phyloP scores from a whole-genome alignment of 1,140 invertebrate species.

The Zophobas atratus region DNA sequence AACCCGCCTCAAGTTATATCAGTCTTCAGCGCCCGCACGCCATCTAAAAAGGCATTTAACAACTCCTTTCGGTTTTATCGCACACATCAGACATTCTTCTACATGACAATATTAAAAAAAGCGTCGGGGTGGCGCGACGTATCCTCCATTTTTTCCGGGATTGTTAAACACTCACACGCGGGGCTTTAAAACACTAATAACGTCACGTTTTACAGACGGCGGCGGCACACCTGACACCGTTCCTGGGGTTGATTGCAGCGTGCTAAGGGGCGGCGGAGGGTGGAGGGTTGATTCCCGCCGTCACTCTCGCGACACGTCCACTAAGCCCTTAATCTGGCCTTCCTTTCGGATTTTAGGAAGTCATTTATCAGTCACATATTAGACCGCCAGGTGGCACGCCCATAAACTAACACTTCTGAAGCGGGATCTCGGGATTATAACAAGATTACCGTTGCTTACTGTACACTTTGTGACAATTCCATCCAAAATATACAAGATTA shows the following conservation, averaged over 20 bases:
- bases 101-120: conserved; percentile 24
- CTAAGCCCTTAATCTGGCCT: conserved; percentile 77
- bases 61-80: background rate
- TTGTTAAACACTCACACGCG: conserved; percentile 40
- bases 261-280: conserved; percentile 15
- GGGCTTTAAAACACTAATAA: conserved; percentile 55
- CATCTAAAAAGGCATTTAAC: no score
- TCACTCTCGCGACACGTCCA: conserved; percentile 61
- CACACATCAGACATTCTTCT: background rate
- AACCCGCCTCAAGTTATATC: no score
- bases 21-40: no score
- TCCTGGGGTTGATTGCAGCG: conserved; percentile 43
- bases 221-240: conserved; percentile 57
- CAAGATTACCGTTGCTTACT: conserved; percentile 52
- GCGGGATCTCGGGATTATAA: conserved; percentile 62
- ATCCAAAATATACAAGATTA: conserved; percentile 46
- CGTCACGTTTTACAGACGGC: conserved; percentile 58
- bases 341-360: conserved; percentile 77
- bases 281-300: conserved; percentile 46
- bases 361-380: conserved; percentile 73
- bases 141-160: conserved; percentile 27
- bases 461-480: conserved; percentile 50
- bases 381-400: conserved; percentile 60
- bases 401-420: conserved; percentile 70
- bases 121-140: background rate